phyloP scores from a whole-genome alignment of 2,113 vertebrate species.

The Rhea pennata region DNA sequence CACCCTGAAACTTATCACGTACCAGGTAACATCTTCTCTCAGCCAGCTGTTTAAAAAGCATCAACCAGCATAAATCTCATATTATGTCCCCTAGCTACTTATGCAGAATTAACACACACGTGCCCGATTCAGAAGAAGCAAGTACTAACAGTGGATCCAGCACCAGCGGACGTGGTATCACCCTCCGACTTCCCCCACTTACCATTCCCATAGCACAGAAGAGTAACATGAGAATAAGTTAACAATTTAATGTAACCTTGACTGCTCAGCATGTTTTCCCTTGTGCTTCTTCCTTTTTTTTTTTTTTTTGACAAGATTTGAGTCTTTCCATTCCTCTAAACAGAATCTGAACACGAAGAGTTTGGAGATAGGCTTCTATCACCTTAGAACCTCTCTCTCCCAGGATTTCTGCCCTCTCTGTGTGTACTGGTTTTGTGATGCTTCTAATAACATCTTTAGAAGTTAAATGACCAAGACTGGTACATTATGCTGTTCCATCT shows the following conservation, averaged over 20 bases:
- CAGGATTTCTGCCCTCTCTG: neutral
- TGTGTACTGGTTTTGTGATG: neutral
- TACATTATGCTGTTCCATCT: neutral
- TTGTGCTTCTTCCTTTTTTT: no score
- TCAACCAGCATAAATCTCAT: neutral
- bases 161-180: neutral
- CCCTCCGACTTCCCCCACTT: neutral
- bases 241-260: neutral
- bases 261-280: neutral
- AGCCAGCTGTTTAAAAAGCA: neutral
- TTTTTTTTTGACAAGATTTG: neutral
- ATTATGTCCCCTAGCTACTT: no score
- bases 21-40: neutral
- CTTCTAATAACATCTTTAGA: neutral
- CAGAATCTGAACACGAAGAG: neutral
- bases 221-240: neutral
- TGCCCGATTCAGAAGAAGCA: fast-evolving
- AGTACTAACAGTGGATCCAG: neutral
- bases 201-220: neutral
- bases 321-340: neutral
- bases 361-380: neutral
- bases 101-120: fast-evolving
- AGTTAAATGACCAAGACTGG: neutral
- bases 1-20: fast-evolving
- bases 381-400: no score